A percentile compares a stretch with the other conserved stretches of the same genome.
Evolutionary conservation across 2,888 invertebrate genomes (phyloP).

Genomic region (Luperina nickerlii): DNA sequence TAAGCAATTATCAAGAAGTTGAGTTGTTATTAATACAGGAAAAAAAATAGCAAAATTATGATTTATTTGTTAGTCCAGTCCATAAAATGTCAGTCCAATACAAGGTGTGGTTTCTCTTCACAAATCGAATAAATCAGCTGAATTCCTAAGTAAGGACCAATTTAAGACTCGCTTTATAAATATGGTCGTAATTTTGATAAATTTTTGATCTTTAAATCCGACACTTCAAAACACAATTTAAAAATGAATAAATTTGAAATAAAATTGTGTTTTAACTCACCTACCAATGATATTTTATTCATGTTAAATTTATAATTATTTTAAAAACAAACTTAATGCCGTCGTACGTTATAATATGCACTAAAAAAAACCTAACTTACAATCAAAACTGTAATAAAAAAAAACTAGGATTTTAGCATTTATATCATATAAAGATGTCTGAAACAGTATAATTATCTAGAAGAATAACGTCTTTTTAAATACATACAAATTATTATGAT

Average conservation of each 20-base stretch:
- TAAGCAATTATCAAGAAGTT: no score
- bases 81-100: no score
- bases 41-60: background rate
- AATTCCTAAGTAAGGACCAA: background rate
- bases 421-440: slow-evolving; percentile 4
- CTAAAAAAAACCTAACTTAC: background rate
- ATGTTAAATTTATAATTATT: background rate
- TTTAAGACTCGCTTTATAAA: no score
- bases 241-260: background rate
- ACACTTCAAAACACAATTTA: background rate
- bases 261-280: background rate
- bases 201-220: no score
- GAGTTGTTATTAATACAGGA: no score
- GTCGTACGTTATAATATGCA: background rate
- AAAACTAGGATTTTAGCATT: background rate
- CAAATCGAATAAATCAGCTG: background rate
- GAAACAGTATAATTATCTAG: background rate
- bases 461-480: slow-evolving; percentile 6
- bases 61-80: background rate
- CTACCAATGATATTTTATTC: background rate
- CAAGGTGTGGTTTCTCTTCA: background rate
- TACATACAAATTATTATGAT: background rate
- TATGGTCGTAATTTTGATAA: no score
- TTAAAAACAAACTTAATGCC: background rate
- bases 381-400: slow-evolving; percentile 2